Percentiles rank a stretch among this genome's conserved stretches.
phyloP scores from a whole-genome alignment of 2,113 vertebrate species.

The Hypocryptadius cinnamomeus region DNA sequence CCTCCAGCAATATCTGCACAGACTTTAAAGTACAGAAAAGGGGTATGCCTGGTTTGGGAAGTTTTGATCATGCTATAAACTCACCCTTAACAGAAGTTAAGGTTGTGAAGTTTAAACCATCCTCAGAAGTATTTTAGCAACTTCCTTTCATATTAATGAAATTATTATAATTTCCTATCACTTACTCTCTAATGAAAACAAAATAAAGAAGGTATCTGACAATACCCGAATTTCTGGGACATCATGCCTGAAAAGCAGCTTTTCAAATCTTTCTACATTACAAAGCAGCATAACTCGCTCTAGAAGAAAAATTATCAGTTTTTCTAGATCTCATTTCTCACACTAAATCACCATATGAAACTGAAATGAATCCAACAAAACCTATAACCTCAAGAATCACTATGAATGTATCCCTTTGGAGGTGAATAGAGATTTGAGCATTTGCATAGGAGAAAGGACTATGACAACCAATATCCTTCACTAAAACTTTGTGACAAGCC shows the following conservation, averaged over 20 bases:
- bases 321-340: background rate
- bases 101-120: background rate
- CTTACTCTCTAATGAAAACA: background rate
- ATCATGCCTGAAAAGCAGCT: background rate
- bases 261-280: background rate
- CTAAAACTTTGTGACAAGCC: background rate
- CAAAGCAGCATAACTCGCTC: background rate
- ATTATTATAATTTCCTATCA: background rate
- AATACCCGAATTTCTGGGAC: background rate
- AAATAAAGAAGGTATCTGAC: background rate
- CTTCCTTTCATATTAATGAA: background rate
- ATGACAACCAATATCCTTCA: background rate
- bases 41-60: background rate
- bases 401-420: background rate
- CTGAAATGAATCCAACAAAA: background rate
- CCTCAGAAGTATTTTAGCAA: background rate
- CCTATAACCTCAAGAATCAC: background rate
- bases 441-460: background rate
- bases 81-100: background rate
- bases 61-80: background rate
- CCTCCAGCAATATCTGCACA: background rate
- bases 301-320: background rate
- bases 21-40: background rate
- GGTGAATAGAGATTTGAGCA: background rate
- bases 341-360: background rate